phyloP scores from a whole-genome alignment of 2,888 invertebrate genomes.

The Encarsia formosa region DNA sequence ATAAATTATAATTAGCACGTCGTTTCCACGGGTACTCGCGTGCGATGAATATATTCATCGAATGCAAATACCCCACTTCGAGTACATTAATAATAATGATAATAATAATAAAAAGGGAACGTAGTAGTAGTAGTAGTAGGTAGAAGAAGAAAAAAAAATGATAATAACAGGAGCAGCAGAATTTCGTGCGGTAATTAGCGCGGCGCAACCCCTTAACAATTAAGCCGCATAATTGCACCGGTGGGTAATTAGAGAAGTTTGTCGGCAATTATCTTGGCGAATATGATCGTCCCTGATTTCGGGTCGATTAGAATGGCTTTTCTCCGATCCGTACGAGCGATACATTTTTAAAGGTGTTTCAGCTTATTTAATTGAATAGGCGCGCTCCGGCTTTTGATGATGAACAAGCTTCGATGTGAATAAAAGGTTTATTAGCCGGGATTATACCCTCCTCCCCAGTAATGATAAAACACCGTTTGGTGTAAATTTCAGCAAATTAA shows the following conservation, averaged over 20 bases:
- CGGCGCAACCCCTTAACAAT: not conserved
- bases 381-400: no score
- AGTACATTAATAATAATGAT: constrained; percentile 14
- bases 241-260: constrained; percentile 41
- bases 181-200: constrained; percentile 24
- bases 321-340: not conserved
- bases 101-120: constrained; percentile 2
- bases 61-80: constrained; percentile 17
- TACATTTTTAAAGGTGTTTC: no score
- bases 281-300: constrained; percentile 34
- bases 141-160: constrained; percentile 15
- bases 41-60: constrained; percentile 23
- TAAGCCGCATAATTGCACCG: constrained; percentile 19
- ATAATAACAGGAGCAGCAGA: constrained; percentile 3
- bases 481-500: no score
- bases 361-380: no score
- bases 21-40: constrained; percentile 18
- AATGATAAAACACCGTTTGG: no score
- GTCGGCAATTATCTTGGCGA: constrained; percentile 43
- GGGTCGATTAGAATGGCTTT: not conserved
- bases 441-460: no score
- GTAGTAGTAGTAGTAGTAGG: not conserved
- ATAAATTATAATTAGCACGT: constrained; percentile 23
- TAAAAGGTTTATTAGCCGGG: no score
- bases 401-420: no score